Conservation (phyloP, 1,140 invertebrate genomes). For the Neodiprion pinetum region DNA sequence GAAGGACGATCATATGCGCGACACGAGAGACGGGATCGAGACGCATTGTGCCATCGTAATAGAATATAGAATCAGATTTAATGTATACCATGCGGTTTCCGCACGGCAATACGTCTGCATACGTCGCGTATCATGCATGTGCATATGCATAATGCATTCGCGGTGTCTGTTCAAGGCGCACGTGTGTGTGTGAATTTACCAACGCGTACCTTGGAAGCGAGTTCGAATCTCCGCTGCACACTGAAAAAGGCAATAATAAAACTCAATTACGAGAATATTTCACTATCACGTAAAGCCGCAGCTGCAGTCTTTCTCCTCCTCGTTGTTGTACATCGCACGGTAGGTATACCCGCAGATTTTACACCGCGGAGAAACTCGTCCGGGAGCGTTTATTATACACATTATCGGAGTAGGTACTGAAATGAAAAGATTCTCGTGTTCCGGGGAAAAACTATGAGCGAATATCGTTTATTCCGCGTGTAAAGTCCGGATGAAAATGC, state of each 20-base stretch:
- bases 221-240: not conserved
- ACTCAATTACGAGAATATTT: constrained; percentile 1
- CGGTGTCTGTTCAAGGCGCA: too few species aligned
- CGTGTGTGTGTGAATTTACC: too few species aligned
- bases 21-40: not conserved
- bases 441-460: too few species aligned
- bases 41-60: not conserved
- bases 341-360: too few species aligned
- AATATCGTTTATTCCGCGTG: too few species aligned
- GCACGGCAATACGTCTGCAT: not conserved
- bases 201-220: not conserved
- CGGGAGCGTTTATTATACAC: too few species aligned
- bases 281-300: not conserved
- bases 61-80: not conserved
- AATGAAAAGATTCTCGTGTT: too few species aligned
- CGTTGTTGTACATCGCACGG: too few species aligned
- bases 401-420: too few species aligned
- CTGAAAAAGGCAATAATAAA: not conserved
- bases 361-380: too few species aligned
- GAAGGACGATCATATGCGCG: not conserved
- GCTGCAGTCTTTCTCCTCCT: too few species aligned
- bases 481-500: too few species aligned
- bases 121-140: not conserved
- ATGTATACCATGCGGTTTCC: not conserved
- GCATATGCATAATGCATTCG: not conserved